A percentile compares a stretch with the other conserved stretches of the same genome.
Evolutionary conservation across 2,888 invertebrate genomes (phyloP).

Genomic region (Gerris lacustris): DNA sequence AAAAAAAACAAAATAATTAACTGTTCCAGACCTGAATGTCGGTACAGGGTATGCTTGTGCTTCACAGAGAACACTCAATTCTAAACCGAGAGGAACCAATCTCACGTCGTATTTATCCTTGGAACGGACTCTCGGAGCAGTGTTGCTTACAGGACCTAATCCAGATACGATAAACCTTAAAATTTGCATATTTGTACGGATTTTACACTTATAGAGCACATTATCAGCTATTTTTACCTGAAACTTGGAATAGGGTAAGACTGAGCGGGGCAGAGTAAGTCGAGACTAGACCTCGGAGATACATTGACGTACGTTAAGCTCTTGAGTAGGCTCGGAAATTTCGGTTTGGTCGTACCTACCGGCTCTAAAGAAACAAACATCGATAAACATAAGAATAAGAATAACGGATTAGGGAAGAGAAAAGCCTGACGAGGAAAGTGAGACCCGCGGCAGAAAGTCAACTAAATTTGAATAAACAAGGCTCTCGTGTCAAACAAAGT

Average conservation of each 20-base stretch:
- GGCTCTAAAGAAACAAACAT: slow-evolving; percentile 44
- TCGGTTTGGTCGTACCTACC: slow-evolving; percentile 54
- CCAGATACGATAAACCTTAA: too few species aligned
- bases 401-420: too few species aligned
- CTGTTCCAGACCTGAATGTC: slow-evolving; percentile 38
- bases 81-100: slow-evolving; percentile 43
- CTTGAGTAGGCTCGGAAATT: slow-evolving; percentile 41
- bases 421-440: too few species aligned
- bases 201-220: not conserved
- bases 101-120: slow-evolving; percentile 30
- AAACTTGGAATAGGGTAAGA: slow-evolving; percentile 41
- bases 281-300: slow-evolving; percentile 44
- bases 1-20: not conserved
- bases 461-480: too few species aligned
- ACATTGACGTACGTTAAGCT: slow-evolving; percentile 37
- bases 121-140: too few species aligned
- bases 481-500: too few species aligned
- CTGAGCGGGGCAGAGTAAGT: slow-evolving; percentile 38
- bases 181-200: too few species aligned
- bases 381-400: too few species aligned
- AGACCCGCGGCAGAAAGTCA: too few species aligned
- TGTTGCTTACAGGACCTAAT: too few species aligned
- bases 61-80: slow-evolving; percentile 41
- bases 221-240: slow-evolving; percentile 38
- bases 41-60: slow-evolving; percentile 41